Percentiles rank a stretch among this genome's conserved stretches.
These are phyloP conservation scores for Pangasianodon gigas DNA, from an alignment of 2,113 vertebrate genomes.

Conservation along the genomic window DNA sequence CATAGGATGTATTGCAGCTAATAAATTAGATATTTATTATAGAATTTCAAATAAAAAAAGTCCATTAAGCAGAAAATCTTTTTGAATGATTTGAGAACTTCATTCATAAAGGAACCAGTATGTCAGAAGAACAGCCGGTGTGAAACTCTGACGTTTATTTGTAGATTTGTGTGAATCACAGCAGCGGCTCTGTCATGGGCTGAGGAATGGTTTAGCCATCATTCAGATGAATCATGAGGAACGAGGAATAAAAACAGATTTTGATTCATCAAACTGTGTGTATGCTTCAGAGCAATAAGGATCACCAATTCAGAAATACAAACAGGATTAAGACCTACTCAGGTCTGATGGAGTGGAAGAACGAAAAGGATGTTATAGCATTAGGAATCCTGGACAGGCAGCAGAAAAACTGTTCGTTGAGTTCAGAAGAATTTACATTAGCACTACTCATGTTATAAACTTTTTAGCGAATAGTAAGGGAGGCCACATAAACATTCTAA, in stretches of 20 bases:
- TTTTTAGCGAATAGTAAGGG: too few species aligned
- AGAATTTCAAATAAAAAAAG: neutral
- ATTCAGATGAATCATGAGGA: neutral
- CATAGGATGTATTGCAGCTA: neutral
- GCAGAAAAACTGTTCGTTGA: neutral
- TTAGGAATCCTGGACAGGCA: neutral
- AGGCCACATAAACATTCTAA: too few species aligned
- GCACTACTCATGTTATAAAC: too few species aligned
- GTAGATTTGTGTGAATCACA: conserved; percentile 3
- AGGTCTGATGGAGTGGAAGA: neutral
- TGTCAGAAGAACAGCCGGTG: neutral
- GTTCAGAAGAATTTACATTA: too few species aligned
- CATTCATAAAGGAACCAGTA: neutral
- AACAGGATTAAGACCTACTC: neutral
- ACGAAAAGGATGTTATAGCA: neutral
- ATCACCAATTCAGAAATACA: neutral
- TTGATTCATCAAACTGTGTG: neutral
- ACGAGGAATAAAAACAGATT: neutral
- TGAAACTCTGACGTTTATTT: neutral
- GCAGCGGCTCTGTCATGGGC: neutral
- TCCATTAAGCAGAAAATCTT: neutral
- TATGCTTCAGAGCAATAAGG: neutral
- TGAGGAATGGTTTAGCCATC: neutral
- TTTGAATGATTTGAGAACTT: neutral
- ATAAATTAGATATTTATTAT: neutral